Conservation (phyloP, 1,140 invertebrate species). For the Thaumetopoea pityocampa region DNA sequence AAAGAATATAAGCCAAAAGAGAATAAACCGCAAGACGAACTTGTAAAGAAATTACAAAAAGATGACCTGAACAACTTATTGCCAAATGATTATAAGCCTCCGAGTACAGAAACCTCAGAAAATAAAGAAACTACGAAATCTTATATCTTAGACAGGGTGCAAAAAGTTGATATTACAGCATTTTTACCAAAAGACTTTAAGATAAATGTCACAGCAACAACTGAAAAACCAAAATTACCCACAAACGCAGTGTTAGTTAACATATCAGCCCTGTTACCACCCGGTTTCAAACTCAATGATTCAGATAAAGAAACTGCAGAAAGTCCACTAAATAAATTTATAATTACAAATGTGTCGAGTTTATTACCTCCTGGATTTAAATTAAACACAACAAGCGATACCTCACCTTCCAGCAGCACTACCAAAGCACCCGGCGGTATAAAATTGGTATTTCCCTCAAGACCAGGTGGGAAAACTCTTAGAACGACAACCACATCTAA, state of each 20-base stretch:
- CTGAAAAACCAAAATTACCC: conserved; percentile 65
- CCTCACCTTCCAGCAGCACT: conserved; percentile 41
- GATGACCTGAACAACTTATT: conserved; percentile 79
- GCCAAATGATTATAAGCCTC: conserved; percentile 78
- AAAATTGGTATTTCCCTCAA: conserved; percentile 87
- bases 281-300: conserved; percentile 74
- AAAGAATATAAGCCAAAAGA: conserved; percentile 79
- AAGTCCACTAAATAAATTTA: conserved; percentile 60
- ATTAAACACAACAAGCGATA: conserved; percentile 40
- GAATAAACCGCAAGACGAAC: conserved; percentile 58
- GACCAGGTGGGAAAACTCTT: conserved; percentile 82
- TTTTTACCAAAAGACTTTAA: conserved; percentile 81
- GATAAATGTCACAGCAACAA: conserved; percentile 57
- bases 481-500: conserved; percentile 79
- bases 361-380: conserved; percentile 80
- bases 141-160: conserved; percentile 64
- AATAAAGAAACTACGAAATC: conserved; percentile 37
- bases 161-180: conserved; percentile 77
- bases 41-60: conserved; percentile 46
- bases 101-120: conserved; percentile 36
- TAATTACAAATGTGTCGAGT: conserved; percentile 75
- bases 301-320: conserved; percentile 39
- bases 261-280: conserved; percentile 78
- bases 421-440: conserved; percentile 72
- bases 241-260: conserved; percentile 74